phyloP scores from a whole-genome alignment of 2,888 invertebrate species.

The Oxycera nigricornis region DNA sequence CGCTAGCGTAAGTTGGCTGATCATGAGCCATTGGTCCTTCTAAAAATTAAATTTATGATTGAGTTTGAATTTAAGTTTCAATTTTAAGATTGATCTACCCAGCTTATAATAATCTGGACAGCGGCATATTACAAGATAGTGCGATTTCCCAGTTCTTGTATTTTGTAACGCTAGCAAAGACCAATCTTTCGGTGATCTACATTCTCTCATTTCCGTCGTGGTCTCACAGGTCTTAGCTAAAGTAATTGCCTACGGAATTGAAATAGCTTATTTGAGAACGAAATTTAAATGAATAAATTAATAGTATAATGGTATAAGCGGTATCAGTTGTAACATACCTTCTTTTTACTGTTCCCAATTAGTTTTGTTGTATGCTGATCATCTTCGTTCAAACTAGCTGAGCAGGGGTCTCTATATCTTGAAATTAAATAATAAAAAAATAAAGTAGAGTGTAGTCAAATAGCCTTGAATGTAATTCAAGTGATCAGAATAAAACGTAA shows the following conservation, averaged over 20 bases:
- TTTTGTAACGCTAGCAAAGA: conserved; percentile 89
- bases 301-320: not conserved
- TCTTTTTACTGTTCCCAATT: conserved; percentile 82
- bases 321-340: conserved; percentile 66
- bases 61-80: not conserved
- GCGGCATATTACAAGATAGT: conserved; percentile 90
- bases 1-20: conserved; percentile 91
- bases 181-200: conserved; percentile 89
- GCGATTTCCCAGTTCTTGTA: conserved; percentile 90
- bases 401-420: conserved; percentile 85
- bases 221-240: conserved; percentile 93
- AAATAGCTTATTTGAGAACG: not conserved
- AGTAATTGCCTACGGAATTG: conserved; percentile 71
- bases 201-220: conserved; percentile 88
- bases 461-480: too few species aligned
- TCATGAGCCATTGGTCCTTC: conserved; percentile 95
- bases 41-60: conserved; percentile 55
- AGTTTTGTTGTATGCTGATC: conserved; percentile 92
- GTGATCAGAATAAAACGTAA: too few species aligned
- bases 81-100: conserved; percentile 67
- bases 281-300: not conserved
- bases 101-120: conserved; percentile 85
- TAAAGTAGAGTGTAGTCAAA: too few species aligned
- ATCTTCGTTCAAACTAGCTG: conserved; percentile 86
- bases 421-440: too few species aligned